phyloP scores from a whole-genome alignment of 2,113 vertebrate genomes.

The Peromyscus maniculatus region DNA sequence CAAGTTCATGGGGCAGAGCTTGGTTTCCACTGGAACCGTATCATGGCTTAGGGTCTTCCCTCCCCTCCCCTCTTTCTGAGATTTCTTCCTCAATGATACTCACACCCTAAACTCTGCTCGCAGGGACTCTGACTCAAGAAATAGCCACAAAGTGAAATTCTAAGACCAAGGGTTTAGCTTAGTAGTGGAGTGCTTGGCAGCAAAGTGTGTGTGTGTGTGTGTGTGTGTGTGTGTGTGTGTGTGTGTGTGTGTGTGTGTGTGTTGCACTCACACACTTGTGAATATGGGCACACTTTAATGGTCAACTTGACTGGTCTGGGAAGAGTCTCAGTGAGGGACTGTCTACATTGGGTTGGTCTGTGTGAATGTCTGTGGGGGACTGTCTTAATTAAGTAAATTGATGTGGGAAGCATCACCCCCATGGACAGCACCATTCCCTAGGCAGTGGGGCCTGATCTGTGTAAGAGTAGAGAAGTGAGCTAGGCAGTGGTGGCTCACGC shows the following conservation, averaged over 20 bases:
- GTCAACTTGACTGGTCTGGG: neutral
- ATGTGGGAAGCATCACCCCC: neutral
- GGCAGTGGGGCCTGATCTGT: neutral
- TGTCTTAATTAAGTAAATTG: neutral
- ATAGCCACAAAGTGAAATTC: neutral
- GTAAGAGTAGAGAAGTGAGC: neutral
- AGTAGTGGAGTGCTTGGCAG: neutral
- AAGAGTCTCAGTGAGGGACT: neutral
- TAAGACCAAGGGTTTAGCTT: neutral
- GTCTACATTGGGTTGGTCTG: neutral
- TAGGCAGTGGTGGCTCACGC: too few species aligned
- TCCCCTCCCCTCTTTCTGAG: neutral
- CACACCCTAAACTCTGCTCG: neutral
- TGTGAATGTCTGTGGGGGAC: neutral
- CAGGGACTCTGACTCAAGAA: neutral
- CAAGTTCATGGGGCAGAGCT: neutral
- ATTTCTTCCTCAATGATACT: neutral
- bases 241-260: neutral
- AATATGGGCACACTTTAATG: neutral
- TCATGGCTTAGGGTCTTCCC: neutral
- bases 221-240: neutral
- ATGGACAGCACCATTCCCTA: neutral
- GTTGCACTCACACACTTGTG: too few species aligned
- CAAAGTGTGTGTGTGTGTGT: neutral
- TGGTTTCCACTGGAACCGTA: neutral